Evolutionary conservation across 2,113 vertebrate species (phyloP).

Genomic region (Corvus hawaiiensis): DNA sequence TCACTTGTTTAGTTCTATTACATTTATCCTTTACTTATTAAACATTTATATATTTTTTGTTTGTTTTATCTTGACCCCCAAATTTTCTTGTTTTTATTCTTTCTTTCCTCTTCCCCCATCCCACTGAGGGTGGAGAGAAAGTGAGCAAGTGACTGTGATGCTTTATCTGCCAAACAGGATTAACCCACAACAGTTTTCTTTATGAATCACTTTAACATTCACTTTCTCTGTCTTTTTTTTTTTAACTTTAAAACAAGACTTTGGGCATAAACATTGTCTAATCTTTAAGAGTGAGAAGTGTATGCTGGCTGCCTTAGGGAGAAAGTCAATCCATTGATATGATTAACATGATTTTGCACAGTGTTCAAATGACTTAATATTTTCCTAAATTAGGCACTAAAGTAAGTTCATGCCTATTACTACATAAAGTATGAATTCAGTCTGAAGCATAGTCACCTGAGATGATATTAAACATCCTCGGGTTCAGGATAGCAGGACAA

Average conservation of each 20-base stretch:
- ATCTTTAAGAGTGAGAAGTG: background rate
- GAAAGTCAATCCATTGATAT: background rate
- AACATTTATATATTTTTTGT: background rate
- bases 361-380: background rate
- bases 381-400: background rate
- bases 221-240: background rate
- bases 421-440: background rate
- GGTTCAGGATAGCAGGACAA: constrained; percentile 97
- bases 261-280: background rate
- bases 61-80: background rate
- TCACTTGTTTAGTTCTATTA: background rate
- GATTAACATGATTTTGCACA: background rate
- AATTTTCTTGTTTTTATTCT: background rate
- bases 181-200: background rate
- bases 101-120: background rate
- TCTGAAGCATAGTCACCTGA: constrained; percentile 78
- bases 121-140: background rate
- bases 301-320: background rate
- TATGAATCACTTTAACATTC: background rate
- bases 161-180: background rate
- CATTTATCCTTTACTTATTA: background rate
- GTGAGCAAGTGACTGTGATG: background rate
- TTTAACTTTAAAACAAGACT: background rate
- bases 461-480: constrained; percentile 99
- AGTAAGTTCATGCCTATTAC: background rate